Conservation (phyloP, 1,140 invertebrate species). For the Pogonus chalceus region DNA sequence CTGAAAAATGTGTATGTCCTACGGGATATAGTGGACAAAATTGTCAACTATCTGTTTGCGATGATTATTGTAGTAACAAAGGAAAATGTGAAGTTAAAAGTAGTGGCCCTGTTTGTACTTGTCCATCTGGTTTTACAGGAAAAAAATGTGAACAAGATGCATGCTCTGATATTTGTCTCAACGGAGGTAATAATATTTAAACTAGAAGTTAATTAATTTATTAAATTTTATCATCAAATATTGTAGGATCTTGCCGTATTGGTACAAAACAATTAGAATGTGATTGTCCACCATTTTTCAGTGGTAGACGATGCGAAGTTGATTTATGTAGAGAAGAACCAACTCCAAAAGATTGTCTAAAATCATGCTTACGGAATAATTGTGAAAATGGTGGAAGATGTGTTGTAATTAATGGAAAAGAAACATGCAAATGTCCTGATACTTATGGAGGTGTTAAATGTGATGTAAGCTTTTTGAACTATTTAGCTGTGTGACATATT, state of each 20-base stretch:
- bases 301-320: slow-evolving; percentile 37
- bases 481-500: slow-evolving; percentile 5
- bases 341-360: slow-evolving; percentile 7
- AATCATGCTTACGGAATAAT: background rate
- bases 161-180: slow-evolving; percentile 44
- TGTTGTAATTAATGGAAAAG: slow-evolving; percentile 18
- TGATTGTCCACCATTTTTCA: slow-evolving; percentile 35
- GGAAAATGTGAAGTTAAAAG: slow-evolving; percentile 39
- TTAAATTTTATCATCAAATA: background rate
- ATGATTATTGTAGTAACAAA: slow-evolving; percentile 41
- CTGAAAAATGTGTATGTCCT: slow-evolving; percentile 24
- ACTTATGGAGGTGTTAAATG: slow-evolving; percentile 24
- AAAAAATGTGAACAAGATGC: slow-evolving; percentile 44
- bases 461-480: slow-evolving; percentile 20
- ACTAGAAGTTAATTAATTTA: background rate
- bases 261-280: slow-evolving; percentile 32
- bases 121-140: slow-evolving; percentile 41
- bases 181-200: slow-evolving; percentile 35
- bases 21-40: slow-evolving; percentile 22
- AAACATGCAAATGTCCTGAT: slow-evolving; percentile 36
- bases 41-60: slow-evolving; percentile 35
- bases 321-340: slow-evolving; percentile 18
- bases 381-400: slow-evolving; percentile 25
- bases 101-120: slow-evolving; percentile 34
- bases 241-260: slow-evolving; percentile 22